Base-by-base conservation (phyloP, 1,140 invertebrate species). In the Conopomorpha cramerella region DNA sequence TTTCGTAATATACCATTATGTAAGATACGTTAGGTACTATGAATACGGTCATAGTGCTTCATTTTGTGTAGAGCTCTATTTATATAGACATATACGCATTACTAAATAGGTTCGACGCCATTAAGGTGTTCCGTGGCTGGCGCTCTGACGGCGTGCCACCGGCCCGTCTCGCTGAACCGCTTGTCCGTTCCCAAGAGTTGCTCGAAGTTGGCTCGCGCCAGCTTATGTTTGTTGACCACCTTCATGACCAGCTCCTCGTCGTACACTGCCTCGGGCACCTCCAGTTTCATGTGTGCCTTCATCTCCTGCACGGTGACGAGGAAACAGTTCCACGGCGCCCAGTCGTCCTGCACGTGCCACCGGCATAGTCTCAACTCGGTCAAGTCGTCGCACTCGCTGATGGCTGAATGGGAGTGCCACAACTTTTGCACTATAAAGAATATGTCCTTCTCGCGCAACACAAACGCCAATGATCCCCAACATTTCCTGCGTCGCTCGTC, bases 241-340 rank as follows among this genome's bases (percentile, higher is more conserved):
- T 77, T 71, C 34, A 64, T 56, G 2, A 77, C 59, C 17, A 83
- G 63, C 34, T 81, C 74, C 17, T 78, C 64, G 41, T 82, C 82
- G 43, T 84, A 84, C 0, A 82, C 73, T 7, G 66, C 47, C 35
- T 81, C 73, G 11, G 82, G 67, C 8, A 64, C 43, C 16, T 74
- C 56, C 6, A 84, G 49, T 41, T 68, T 78, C 25, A 82, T 47
- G 46, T 89, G 87, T 2, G 74, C 64, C 38, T 84, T 81, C 28
- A 81, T 81, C 63, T 89, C 87, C 30, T 84, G 78, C 1, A 80
- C 56, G 0, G 86, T 87, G 1, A 89, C 57, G 12, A 88, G 53
- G 34, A 89, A 80, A 46, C 85, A 87, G 50, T 89, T 89, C 87
- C 86, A 89, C 1, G 87, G 87, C 6, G 83, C 78, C 87, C 87